Base-by-base conservation (phyloP, 2,797 vertebrate genomes). In the Notolepis coatsorum region DNA sequence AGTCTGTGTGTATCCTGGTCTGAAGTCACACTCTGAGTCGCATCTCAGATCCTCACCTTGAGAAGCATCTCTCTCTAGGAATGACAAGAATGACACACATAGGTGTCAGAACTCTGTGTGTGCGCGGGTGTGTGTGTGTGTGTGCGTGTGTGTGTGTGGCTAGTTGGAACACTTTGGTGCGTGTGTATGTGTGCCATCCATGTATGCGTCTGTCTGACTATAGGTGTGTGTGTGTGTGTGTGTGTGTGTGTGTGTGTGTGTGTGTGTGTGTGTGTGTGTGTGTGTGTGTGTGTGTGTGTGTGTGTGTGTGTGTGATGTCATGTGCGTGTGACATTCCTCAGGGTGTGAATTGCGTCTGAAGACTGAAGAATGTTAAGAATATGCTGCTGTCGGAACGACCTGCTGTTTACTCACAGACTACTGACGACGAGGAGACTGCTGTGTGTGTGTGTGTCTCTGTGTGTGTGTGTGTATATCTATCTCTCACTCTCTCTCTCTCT, bases 341-440 rank as follows among this genome's bases (percentile, higher is more conserved):
- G 79, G 47, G 70, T 80, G 79, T 64, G 80, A 89, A 91, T 84
- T 87, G 85, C 80, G 82, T 87, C 84, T 85, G 81, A 64, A 33
- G 73, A 68, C 71, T 53, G 65, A 70, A 52, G 86, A 89, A 91
- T 92, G 88, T 81, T 75, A 80, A 71, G 87, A 90, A 91, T 91
- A 79, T 79, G 78, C 79, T 79, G 62, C 78, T 73, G 71, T 75
- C 71, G 82, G 82, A 81, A 68, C 56, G 77, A 68, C n/a, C 73
- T 67, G 66, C 77, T 90, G 84, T 90, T 82, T 88, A 82, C 84
- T 74, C 71, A 85, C 87, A 65, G 71, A 69, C 56, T 50, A n/a
- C 33, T 85, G 77, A 65, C 73, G 75, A 71, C 48, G 64, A 69
- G 62, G 70, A 30, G n/a, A n/a, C n/a, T 35, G 2, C 23, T 41